Base-by-base conservation (phyloP, 2,113 vertebrate genomes). In the Gasterosteus nipponicus region DNA sequence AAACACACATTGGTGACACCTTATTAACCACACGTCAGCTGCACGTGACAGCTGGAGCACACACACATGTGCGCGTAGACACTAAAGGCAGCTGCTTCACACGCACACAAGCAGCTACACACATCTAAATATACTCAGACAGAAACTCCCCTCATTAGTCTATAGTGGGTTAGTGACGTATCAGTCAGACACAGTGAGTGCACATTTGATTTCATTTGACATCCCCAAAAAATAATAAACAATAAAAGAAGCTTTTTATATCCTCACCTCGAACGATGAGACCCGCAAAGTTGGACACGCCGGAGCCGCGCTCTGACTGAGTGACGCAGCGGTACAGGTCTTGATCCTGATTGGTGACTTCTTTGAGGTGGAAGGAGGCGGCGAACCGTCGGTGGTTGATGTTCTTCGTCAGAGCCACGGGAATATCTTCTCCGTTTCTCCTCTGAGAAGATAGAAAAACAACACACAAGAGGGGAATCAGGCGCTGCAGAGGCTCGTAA, bases 301-400 rank as follows among this genome's bases (percentile, higher is more conserved):
- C 98, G 0, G 98, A 99, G 54, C 98, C 98, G 49, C 96, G 95
- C 62, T 98, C 97, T 47, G 98, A 99, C 64, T 99, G 98, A 81
- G 98, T 99, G 82, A 99, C 97, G 29, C 98, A 99, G 78, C 98
- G 96, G 74, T 99, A 99, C 77, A 97, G 93, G 90, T 99, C 98
- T 81, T 98, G 96, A 82, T 98, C 98, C 0, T 96, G 95, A 94
- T 94, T 97, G 58, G 95, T 97, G 86, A 99, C 97, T 86, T 99
- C 96, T 71, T 96, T 96, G 81, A 99, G 95, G 76, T 95, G 95
- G 89, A 99, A 99, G 12, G 97, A 96, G 69, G 98, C 97, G 10
- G 98, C 97, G 84, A 99, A 99, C 79, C 97, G 95, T 93, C 98
- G 94, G 88, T 99, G 97, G 93, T 98, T 99, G 89, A 99, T 99